These are phyloP conservation scores for Platynereis dumerilii DNA, from an alignment of 2,888 invertebrate species.

Conservation along the genomic window DNA sequence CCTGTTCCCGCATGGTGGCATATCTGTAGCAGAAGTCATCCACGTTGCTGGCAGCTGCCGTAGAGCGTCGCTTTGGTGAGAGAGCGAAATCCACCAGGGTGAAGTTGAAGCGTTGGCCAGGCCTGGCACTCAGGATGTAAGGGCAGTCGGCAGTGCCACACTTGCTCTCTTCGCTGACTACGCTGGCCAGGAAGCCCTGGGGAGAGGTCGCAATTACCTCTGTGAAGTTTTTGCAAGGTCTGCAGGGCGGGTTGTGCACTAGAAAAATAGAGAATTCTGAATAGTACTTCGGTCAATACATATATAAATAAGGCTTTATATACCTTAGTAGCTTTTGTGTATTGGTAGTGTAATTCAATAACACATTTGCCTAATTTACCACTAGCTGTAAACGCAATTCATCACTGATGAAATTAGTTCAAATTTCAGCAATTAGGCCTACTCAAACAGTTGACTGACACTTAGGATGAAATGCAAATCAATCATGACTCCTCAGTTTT, in stretches of 20 bases:
- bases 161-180: conserved; percentile 15
- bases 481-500: no score
- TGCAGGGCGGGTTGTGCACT: conserved; percentile 19
- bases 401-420: no score
- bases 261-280: conserved; percentile 1
- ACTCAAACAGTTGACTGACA: no score
- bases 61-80: conserved; percentile 4
- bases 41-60: background rate
- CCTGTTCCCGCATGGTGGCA: conserved; percentile 24
- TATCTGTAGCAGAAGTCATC: conserved; percentile 24
- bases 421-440: no score
- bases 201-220: conserved; percentile 16
- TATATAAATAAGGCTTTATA: no score
- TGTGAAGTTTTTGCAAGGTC: conserved; percentile 12
- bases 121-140: conserved; percentile 15
- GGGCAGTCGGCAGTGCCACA: conserved; percentile 21
- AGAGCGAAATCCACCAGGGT: conserved; percentile 31
- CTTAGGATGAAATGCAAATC: no score
- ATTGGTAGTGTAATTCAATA: no score
- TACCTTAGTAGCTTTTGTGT: no score
- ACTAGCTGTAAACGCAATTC: no score
- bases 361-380: no score
- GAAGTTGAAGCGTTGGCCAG: conserved; percentile 30
- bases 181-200: conserved; percentile 18
- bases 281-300: no score